Conservation (phyloP, 2,113 vertebrate species). For the Vulpes lagopus region DNA sequence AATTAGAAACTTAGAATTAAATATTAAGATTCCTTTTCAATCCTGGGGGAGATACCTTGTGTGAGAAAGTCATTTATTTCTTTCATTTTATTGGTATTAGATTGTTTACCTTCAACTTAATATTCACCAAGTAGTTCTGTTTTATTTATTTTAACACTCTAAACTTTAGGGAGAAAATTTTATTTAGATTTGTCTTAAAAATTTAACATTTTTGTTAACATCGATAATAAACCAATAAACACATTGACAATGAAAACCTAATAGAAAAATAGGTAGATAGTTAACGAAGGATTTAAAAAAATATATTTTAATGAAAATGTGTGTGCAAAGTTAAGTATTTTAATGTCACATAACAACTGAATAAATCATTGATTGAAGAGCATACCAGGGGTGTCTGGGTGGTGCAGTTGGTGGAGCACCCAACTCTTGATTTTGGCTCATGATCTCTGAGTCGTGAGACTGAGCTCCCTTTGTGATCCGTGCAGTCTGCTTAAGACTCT, state of each 20-base stretch:
- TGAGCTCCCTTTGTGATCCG: too few relatives aligned
- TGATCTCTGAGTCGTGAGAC: too few relatives aligned
- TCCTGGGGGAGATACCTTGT: neutral
- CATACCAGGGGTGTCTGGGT: too few relatives aligned
- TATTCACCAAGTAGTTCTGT: neutral
- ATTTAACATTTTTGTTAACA: neutral
- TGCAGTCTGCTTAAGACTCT: too few relatives aligned
- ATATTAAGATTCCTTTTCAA: neutral
- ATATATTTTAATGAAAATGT: neutral
- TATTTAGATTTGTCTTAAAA: neutral
- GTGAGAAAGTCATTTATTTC: neutral
- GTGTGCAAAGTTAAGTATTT: neutral
- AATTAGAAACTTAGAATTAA: neutral
- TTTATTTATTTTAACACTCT: neutral
- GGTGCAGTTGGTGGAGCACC: too few relatives aligned
- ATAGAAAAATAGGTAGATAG: neutral
- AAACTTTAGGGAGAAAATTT: neutral
- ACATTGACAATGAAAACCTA: neutral
- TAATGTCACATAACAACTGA: neutral
- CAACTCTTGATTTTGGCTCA: too few relatives aligned
- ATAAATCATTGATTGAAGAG: neutral
- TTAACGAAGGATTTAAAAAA: neutral
- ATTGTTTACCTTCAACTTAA: neutral
- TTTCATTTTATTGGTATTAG: neutral
- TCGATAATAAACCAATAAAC: neutral